A percentile compares a stretch with the other conserved stretches of the same genome.
Conservation (phyloP, 2,113 vertebrate genomes). For the Furnarius figulus region DNA sequence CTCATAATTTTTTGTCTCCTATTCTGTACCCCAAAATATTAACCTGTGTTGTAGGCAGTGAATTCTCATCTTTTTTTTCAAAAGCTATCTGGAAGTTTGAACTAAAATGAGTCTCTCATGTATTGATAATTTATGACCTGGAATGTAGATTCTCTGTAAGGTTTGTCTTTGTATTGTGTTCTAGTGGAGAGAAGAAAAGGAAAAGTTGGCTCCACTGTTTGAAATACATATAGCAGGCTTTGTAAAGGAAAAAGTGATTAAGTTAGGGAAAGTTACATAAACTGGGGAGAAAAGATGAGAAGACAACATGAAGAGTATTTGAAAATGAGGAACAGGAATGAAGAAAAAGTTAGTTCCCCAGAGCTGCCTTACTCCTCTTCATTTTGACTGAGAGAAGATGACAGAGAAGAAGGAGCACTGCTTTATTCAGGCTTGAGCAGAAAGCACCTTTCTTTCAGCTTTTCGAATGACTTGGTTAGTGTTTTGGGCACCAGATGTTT, state of each 20-base stretch:
- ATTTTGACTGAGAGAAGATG: not conserved
- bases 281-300: not conserved
- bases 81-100: not conserved
- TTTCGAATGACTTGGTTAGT: not conserved
- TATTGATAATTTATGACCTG: not conserved
- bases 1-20: not conserved
- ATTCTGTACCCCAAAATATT: not conserved
- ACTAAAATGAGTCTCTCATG: not conserved
- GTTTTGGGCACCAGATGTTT: not conserved
- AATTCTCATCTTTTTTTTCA: not conserved
- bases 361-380: not conserved
- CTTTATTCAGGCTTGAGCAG: not conserved
- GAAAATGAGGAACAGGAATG: not conserved
- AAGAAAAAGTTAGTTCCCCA: not conserved
- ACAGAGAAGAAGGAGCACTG: not conserved
- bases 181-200: not conserved
- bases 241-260: not conserved
- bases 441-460: not conserved
- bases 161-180: fast-evolving
- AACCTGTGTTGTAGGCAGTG: not conserved
- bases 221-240: not conserved
- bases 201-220: not conserved
- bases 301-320: not conserved
- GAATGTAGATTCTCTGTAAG: not conserved
- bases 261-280: not conserved